Evolutionary conservation across 2,888 invertebrate genomes (phyloP).

Genomic region (Dione juno): DNA sequence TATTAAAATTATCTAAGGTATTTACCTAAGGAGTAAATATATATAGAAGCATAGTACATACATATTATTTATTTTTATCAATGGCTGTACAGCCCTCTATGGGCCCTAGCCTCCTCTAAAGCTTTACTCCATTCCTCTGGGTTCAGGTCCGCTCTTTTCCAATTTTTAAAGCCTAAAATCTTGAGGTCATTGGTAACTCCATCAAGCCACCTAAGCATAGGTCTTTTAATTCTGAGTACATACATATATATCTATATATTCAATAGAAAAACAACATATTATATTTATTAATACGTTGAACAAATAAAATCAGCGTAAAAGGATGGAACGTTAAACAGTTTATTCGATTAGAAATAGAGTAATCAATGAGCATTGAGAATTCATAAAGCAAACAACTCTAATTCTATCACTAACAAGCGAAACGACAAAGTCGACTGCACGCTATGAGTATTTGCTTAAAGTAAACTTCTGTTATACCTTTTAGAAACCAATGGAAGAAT

Average conservation of each 20-base stretch:
- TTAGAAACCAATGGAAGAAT: background rate
- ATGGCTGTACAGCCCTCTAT: too few relatives aligned
- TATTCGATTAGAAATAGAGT: conserved; percentile 33
- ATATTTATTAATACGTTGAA: background rate
- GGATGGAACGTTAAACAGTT: background rate
- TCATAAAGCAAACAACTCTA: conserved; percentile 49
- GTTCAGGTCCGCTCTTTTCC: too few relatives aligned
- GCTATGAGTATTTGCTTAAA: conserved; percentile 49
- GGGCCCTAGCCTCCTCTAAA: too few relatives aligned
- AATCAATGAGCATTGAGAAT: conserved; percentile 37
- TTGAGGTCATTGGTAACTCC: too few relatives aligned
- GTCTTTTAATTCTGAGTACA: too few relatives aligned
- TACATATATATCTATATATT: background rate
- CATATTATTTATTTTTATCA: too few relatives aligned
- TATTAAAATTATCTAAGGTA: too few relatives aligned
- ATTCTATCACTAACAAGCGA: conserved; percentile 59
- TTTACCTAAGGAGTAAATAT: too few relatives aligned
- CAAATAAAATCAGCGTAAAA: conserved; percentile 1
- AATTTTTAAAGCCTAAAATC: too few relatives aligned
- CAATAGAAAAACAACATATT: background rate
- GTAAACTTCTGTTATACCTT: conserved; percentile 46
- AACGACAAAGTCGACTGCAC: conserved; percentile 58
- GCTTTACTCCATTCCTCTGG: too few relatives aligned
- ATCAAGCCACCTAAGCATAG: too few relatives aligned
- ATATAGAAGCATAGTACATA: too few relatives aligned